Conservation (phyloP, 2,888 invertebrate genomes). For the Eledona agricola region DNA sequence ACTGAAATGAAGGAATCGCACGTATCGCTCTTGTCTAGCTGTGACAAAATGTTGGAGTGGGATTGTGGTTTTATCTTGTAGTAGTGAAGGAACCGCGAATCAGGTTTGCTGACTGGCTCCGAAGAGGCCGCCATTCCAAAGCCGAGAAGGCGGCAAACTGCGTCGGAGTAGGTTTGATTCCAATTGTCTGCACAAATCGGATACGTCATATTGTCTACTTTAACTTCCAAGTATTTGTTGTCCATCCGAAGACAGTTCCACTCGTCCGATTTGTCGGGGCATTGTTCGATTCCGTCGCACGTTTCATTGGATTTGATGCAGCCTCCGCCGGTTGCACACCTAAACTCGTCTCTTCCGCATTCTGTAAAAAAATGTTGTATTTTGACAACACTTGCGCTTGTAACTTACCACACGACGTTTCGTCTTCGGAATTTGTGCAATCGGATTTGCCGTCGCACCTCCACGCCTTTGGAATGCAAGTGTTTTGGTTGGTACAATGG, state of each 20-base stretch:
- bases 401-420: conserved; percentile 64
- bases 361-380: conserved; percentile 53
- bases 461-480: conserved; percentile 69
- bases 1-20: conserved; percentile 64
- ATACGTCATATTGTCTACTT: conserved; percentile 56
- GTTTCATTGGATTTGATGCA: conserved; percentile 64
- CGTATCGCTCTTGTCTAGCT: conserved; percentile 60
- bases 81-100: conserved; percentile 41
- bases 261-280: conserved; percentile 71
- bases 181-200: conserved; percentile 67
- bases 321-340: conserved; percentile 69
- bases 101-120: conserved; percentile 51
- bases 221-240: conserved; percentile 43
- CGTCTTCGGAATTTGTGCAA: conserved; percentile 68
- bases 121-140: conserved; percentile 61
- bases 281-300: conserved; percentile 70
- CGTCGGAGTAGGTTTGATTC: conserved; percentile 65
- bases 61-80: conserved; percentile 47
- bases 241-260: conserved; percentile 64
- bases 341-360: conserved; percentile 67
- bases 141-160: conserved; percentile 67
- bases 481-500: conserved; percentile 67
- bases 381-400: no score
- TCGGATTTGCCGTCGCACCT: conserved; percentile 69
- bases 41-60: conserved; percentile 55